Base-by-base conservation (phyloP, 2,797 vertebrate species). In the Myripristis jacobus region DNA sequence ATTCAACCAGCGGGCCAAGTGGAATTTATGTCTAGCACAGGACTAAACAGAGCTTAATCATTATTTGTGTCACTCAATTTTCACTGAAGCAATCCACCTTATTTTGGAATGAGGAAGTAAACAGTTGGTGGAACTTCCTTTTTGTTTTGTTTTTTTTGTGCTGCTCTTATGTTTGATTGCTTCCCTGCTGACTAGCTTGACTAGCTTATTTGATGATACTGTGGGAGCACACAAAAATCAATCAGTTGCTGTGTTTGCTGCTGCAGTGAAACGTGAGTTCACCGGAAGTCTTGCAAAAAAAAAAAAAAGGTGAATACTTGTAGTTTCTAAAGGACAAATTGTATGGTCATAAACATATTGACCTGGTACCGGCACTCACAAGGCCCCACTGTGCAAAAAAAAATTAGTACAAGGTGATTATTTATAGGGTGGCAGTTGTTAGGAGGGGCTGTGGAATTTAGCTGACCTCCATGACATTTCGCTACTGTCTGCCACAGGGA, bases 41-140 rank as follows among this genome's bases (percentile, higher is more conserved):
- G 36, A 41, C 77, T 79, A 78, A 86, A 77, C 82, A 76, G 85
- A 84, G 65, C 84, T 70, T 82, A 80, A 88, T 92, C 84, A 86
- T 84, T 73, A 87, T 91, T 89, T 87, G 85, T 89, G 89, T 87
- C 90, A 90, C 71, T 91, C 87, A 82, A 27, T 86, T 85, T 89
- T 83, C 73, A 84, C 75, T 60, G 70, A 75, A 89, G 79, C 61
- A 72, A n/a, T n/a, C n/a, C n/a, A n/a, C n/a, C n/a, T n/a, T n/a
- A n/a, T n/a, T n/a, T n/a, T n/a, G n/a, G n/a, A n/a, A n/a, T n/a
- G n/a, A n/a, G n/a, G n/a, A n/a, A n/a, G n/a, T n/a, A n/a, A n/a
- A n/a, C n/a, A n/a, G n/a, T n/a, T n/a, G n/a, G n/a, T n/a, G n/a
- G n/a, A n/a, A n/a, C n/a, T n/a, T n/a, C n/a, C n/a, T n/a, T n/a